Evolutionary conservation across 2,113 vertebrate species (phyloP).

Genomic region (Cyanoramphus novaezelandiae): DNA sequence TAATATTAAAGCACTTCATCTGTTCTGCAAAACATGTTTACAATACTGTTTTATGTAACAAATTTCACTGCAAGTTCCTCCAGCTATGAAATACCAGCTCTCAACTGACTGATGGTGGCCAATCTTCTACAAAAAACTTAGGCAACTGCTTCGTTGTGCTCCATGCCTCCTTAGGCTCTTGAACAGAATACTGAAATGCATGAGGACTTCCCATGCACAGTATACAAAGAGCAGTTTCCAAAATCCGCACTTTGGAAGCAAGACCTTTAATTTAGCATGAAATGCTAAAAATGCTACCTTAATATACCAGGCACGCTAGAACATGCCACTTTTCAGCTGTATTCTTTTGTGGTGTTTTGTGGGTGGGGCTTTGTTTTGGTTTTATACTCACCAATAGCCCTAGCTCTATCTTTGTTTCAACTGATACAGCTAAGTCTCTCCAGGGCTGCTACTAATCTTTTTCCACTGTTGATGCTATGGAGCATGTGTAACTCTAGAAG

Average conservation of each 20-base stretch:
- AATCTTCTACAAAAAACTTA: not conserved
- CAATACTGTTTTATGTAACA: not conserved
- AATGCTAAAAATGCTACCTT: not conserved
- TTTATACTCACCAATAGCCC: not conserved
- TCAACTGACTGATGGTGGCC: not conserved
- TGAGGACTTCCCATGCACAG: not conserved
- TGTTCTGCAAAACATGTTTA: not conserved
- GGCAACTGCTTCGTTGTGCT: not conserved
- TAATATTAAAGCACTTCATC: not conserved
- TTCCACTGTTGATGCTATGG: not conserved
- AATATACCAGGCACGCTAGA: not conserved
- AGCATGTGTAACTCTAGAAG: not conserved
- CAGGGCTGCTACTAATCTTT: not conserved
- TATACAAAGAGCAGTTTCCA: not conserved
- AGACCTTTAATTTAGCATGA: not conserved
- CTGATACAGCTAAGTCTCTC: not conserved
- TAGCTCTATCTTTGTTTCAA: not conserved
- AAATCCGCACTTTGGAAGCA: not conserved
- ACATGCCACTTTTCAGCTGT: not conserved
- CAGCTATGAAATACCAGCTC: not conserved
- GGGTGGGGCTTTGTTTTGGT: not conserved
- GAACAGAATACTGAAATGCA: not conserved
- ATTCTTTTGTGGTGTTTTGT: not conserved
- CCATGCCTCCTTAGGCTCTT: not conserved
- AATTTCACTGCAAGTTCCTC: not conserved